Percentiles rank a stretch among this genome's conserved stretches.
Conservation (phyloP, 2,113 vertebrate genomes). For the Hoplias malabaricus region DNA sequence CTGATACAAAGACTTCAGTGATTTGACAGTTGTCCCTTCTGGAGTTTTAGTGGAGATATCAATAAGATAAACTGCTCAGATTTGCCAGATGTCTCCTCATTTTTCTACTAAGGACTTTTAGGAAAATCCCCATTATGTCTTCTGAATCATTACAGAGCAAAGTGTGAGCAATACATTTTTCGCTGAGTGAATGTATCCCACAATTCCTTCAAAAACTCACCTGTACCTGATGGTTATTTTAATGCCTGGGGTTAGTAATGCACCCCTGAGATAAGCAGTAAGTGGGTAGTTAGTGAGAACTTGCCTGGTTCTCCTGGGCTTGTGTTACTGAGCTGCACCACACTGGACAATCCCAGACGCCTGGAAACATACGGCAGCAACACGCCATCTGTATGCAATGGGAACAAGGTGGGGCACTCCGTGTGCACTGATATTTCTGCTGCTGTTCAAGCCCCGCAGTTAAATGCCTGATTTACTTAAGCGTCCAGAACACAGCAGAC, state of each 20-base stretch:
- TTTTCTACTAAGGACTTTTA: too few species aligned
- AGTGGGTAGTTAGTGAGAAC: slow-evolving; percentile 1
- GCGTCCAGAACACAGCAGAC: background rate
- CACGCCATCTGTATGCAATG: too few species aligned
- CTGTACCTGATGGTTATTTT: background rate
- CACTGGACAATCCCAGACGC: background rate
- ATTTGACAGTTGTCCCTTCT: too few species aligned
- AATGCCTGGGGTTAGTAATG: background rate
- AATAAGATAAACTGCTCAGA: too few species aligned
- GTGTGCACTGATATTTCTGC: slow-evolving; percentile 30
- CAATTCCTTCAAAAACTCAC: background rate
- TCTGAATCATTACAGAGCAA: too few species aligned
- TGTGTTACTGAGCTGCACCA: background rate
- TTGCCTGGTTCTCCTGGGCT: background rate
- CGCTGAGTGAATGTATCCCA: too few species aligned
- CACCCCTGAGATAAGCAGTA: background rate
- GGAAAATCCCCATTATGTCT: too few species aligned
- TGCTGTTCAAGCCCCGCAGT: background rate
- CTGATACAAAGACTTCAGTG: too few species aligned
- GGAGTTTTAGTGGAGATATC: too few species aligned
- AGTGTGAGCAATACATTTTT: too few species aligned
- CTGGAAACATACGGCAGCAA: background rate
- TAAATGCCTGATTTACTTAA: background rate
- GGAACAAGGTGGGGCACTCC: slow-evolving; percentile 23
- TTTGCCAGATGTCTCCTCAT: too few species aligned